Evolutionary conservation across 2,113 vertebrate species (phyloP).

Genomic region (Orycteropus afer): DNA sequence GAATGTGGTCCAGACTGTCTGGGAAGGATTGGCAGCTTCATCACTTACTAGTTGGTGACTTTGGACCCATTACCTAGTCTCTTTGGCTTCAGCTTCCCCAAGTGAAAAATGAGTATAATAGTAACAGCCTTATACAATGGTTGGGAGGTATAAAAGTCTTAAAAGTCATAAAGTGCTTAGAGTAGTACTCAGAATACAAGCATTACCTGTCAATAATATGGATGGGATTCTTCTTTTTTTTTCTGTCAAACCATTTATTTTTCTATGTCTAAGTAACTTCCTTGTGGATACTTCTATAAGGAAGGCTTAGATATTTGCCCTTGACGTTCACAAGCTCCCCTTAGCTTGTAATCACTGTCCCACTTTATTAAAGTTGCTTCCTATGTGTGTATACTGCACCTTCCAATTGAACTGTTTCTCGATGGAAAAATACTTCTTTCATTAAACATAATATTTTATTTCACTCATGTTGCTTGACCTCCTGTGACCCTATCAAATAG

Average conservation of each 20-base stretch:
- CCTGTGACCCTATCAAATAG: constrained; percentile 69
- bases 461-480: constrained; percentile 51
- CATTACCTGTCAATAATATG: neutral
- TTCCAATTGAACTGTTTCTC: constrained; percentile 44
- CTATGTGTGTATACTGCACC: neutral
- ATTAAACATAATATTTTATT: constrained; percentile 75
- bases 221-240: neutral
- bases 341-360: neutral
- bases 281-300: neutral
- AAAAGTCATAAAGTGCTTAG: neutral
- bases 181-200: neutral
- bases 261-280: constrained; percentile 16
- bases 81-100: neutral
- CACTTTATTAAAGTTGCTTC: constrained; percentile 28
- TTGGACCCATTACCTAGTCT: neutral
- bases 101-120: constrained; percentile 16
- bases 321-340: constrained; percentile 23
- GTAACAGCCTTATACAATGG: neutral
- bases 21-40: neutral
- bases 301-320: neutral
- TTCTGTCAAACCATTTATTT: neutral
- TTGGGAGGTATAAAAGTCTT: constrained; percentile 11
- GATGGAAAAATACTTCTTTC: constrained; percentile 52
- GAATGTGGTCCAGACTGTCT: neutral
- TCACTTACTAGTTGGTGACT: neutral